Evolutionary conservation across 2,888 invertebrate species (phyloP), one percentile per base, ranked within the genome.

Genomic region (Lepeophtheirus nordmannii): DNA sequence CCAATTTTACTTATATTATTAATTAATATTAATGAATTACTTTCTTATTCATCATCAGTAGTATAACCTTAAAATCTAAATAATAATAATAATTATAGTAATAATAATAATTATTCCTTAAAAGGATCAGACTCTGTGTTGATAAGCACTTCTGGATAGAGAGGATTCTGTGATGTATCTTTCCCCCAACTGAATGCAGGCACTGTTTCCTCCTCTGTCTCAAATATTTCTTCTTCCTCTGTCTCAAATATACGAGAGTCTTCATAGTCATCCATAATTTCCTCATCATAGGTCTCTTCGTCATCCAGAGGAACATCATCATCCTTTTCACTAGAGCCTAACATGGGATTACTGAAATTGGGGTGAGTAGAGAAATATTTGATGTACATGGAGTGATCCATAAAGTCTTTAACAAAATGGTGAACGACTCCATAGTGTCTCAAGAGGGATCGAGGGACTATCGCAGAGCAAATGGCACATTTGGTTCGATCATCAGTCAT

Each of bases 341-440:
- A 30, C 30, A 30, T 17, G 8, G 53, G 53, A 46, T 46, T 46
- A 17, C 53, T 46, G 17, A 46, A 46, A 17, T 46, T 46, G 8
- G 53, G 53, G 8, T 46, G 53, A 14, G 53, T 46, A 8, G 53
- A 46, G 53, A 46, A 46, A 46, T 46, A 46, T 17, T 46, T 46
- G 53, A 46, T 14, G 53, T 46, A 46, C 53, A 46, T 46, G 53
- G 53, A 46, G n/a, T 46, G n/a, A 14, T 46, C 53, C 53, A 46
- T 46, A 17, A 46, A 46, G 53, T 46, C 53, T 17, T 46, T 46
- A 14, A 46, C 53, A 46, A 46, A 46, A 17, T 46, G 53, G 17
- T 46, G 53, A 14, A 46, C 53, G 53, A 46, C 53, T 17, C 53
- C 53, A 17, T 46, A 46, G 53, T 46, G 53, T 5, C 53, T 14